Percentiles rank a stretch among this genome's conserved stretches.
phyloP scores from a whole-genome alignment of 2,113 vertebrate species.

The Tragelaphus buxtoni region DNA sequence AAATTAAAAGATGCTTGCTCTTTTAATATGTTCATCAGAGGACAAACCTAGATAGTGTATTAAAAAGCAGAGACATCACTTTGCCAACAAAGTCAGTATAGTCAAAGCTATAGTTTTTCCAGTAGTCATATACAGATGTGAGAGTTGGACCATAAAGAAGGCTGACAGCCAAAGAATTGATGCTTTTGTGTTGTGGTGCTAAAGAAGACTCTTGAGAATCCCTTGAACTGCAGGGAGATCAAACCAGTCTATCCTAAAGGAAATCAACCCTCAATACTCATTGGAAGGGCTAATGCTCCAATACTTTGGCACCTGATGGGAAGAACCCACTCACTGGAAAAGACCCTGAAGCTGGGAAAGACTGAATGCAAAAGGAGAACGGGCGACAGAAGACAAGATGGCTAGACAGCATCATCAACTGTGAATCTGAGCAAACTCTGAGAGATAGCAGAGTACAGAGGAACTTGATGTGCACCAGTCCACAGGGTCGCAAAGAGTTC shows the following conservation, averaged over 20 bases:
- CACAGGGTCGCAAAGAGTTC: not conserved
- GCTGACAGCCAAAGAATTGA: not conserved
- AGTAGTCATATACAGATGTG: not conserved
- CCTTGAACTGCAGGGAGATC: not conserved
- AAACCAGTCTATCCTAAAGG: not conserved
- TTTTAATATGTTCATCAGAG: not conserved
- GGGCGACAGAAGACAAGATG: not conserved
- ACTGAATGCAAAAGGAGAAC: not conserved
- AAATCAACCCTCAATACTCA: not conserved
- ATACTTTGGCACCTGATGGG: not conserved
- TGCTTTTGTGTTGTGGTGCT: not conserved
- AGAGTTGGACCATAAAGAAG: not conserved
- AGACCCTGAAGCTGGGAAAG: not conserved
- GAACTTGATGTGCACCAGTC: not conserved
- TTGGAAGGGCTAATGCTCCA: not conserved
- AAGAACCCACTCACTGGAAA: not conserved
- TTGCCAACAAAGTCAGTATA: not conserved
- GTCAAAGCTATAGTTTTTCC: not conserved
- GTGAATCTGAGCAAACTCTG: not conserved
- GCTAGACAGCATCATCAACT: not conserved
- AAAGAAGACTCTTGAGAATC: not conserved
- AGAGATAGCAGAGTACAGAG: not conserved
- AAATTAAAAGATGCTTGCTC: not conserved
- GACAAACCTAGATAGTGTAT: not conserved
- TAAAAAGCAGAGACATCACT: not conserved